Conservation (phyloP, 2,113 vertebrate genomes). For the Vulpes vulpes region DNA sequence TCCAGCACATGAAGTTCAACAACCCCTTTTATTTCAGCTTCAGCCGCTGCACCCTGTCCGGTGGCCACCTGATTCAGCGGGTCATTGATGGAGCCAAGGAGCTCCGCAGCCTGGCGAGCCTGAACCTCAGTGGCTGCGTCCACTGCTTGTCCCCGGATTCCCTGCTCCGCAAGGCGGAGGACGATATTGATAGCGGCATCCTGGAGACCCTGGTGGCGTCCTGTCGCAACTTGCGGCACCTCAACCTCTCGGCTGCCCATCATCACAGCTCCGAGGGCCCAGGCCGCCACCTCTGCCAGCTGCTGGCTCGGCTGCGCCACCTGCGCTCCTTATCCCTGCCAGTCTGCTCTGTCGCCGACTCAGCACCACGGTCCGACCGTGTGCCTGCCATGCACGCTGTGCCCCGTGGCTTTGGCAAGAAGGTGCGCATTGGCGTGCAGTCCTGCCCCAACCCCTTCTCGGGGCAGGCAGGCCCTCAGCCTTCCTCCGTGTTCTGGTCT, state of each 20-base stretch:
- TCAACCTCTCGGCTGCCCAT: constrained; percentile 97
- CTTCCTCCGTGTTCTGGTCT: constrained; percentile 88
- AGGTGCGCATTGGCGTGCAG: constrained; percentile 92
- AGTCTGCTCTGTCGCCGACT: constrained; percentile 92
- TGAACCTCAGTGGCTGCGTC: constrained; percentile 96
- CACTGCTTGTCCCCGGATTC: constrained; percentile 92
- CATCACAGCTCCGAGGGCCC: constrained; percentile 91
- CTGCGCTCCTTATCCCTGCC: constrained; percentile 94
- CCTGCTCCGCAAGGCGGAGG: constrained; percentile 91
- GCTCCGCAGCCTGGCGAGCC: constrained; percentile 90
- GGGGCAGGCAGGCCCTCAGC: constrained; percentile 79
- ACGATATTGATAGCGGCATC: constrained; percentile 92
- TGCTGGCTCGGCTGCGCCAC: constrained; percentile 90
- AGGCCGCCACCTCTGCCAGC: constrained; percentile 93
- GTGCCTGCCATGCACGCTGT: constrained; percentile 80
- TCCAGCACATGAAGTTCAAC: constrained; percentile 93
- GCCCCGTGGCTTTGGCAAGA: constrained; percentile 91
- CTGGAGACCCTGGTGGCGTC: constrained; percentile 90
- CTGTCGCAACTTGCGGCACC: constrained; percentile 92
- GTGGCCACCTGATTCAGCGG: constrained; percentile 92
- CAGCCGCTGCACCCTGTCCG: constrained; percentile 93
- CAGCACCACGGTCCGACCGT: constrained; percentile 70
- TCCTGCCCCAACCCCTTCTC: constrained; percentile 81
- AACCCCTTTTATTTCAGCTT: constrained; percentile 96
- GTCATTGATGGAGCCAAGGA: constrained; percentile 92